A percentile compares a stretch with the other conserved stretches of the same genome.
Conservation (phyloP, 2,797 vertebrate genomes). For the Crenichthys baileyi region DNA sequence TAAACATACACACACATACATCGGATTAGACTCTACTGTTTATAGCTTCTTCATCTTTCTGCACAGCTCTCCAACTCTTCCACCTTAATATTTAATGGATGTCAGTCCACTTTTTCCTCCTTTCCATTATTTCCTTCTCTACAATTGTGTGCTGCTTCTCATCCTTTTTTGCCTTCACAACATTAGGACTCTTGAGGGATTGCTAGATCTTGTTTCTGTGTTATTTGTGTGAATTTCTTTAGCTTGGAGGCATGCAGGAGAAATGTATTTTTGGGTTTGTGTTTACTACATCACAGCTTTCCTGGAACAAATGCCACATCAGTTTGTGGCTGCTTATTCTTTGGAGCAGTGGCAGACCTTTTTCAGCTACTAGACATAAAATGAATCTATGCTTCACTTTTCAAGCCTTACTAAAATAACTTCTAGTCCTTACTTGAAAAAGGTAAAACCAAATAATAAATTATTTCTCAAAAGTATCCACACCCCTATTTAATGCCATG, state of each 20-base stretch:
- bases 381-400: neutral
- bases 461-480: too few species aligned
- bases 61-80: constrained; percentile 2
- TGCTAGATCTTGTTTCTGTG: constrained; percentile 8
- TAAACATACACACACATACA: neutral
- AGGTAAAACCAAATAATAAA: neutral
- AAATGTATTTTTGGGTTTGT: constrained; percentile 8
- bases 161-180: constrained; percentile 20
- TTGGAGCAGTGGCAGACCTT: neutral
- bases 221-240: constrained; percentile 3
- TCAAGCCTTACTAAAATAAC: neutral
- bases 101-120: constrained; percentile 30
- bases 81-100: constrained; percentile 53
- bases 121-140: constrained; percentile 4
- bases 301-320: neutral
- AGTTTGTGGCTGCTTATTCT: neutral
- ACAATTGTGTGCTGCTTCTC: constrained; percentile 19
- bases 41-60: constrained; percentile 31
- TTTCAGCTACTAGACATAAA: neutral
- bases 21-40: constrained; percentile 10
- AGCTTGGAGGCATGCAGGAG: neutral
- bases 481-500: too few species aligned
- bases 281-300: constrained; percentile 14
- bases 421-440: neutral
- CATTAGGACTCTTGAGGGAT: constrained; percentile 25